phyloP scores from a whole-genome alignment of 1,140 invertebrate genomes.

The Venustaconcha ellipsiformis region DNA sequence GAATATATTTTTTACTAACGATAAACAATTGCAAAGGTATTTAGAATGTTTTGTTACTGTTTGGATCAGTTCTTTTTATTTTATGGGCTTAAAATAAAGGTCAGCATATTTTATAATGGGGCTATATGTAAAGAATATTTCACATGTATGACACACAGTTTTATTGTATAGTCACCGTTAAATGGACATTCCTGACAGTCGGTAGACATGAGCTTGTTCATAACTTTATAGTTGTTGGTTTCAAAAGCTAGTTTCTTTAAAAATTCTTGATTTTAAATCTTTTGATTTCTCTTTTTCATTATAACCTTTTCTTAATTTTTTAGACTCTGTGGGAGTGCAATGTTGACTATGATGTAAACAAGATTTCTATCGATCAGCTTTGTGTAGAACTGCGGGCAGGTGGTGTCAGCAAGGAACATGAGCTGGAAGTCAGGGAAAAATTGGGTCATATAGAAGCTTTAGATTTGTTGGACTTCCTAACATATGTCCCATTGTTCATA shows the following conservation, averaged over 20 bases:
- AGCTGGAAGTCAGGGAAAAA: conserved; percentile 53
- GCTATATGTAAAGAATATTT: too few relatives aligned
- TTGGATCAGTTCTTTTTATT: too few relatives aligned
- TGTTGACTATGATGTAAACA: conserved; percentile 59
- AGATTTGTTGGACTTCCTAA: conserved; percentile 65
- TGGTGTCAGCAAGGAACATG: conserved; percentile 59
- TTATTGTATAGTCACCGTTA: too few relatives aligned
- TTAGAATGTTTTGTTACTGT: too few relatives aligned
- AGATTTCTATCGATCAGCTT: conserved; percentile 59
- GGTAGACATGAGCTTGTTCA: too few relatives aligned
- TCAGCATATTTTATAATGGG: too few relatives aligned
- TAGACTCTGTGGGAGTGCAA: conserved; percentile 67
- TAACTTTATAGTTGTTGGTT: neutral
- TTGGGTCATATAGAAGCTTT: conserved; percentile 52
- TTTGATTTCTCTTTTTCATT: neutral
- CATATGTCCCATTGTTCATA: conserved; percentile 66
- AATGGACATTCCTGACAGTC: too few relatives aligned
- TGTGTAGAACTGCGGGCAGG: conserved; percentile 63
- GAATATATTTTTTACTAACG: too few relatives aligned
- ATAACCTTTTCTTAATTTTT: conserved; percentile 19
- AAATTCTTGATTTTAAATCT: conserved; percentile 2
- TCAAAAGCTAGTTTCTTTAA: neutral
- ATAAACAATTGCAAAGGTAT: too few relatives aligned
- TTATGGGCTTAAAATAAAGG: too few relatives aligned
- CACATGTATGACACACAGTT: too few relatives aligned